Evolutionary conservation across 2,888 invertebrate species (phyloP).

Genomic region (Epirrhoe tristata): DNA sequence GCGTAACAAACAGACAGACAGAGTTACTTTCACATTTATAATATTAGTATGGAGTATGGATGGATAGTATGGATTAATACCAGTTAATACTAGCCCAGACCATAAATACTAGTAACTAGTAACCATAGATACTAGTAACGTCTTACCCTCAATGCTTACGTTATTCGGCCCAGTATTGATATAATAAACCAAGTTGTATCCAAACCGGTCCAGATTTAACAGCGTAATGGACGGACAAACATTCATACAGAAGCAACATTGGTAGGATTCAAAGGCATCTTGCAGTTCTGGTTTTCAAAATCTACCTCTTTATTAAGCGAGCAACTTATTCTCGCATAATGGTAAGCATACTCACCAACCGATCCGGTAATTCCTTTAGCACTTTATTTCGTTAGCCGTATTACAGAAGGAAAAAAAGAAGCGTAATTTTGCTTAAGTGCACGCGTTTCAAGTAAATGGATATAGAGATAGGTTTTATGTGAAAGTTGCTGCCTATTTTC

Average conservation of each 20-base stretch:
- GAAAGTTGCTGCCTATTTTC: slow-evolving; percentile 58
- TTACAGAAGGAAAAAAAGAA: slow-evolving; percentile 60
- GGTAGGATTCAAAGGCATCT: slow-evolving; percentile 60
- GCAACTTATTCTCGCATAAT: slow-evolving; percentile 69
- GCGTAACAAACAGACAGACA: too few relatives aligned
- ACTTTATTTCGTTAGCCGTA: slow-evolving; percentile 66
- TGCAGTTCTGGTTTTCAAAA: slow-evolving; percentile 73
- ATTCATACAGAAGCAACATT: slow-evolving; percentile 41
- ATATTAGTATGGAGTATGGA: too few relatives aligned
- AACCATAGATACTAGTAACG: too few relatives aligned
- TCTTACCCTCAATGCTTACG: too few relatives aligned
- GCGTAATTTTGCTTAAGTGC: slow-evolving; percentile 64
- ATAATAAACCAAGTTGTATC: not conserved
- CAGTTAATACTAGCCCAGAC: too few relatives aligned
- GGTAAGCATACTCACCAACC: slow-evolving; percentile 70
- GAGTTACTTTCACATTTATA: too few relatives aligned
- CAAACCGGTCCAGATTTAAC: not conserved
- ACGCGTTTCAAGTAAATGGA: slow-evolving; percentile 50
- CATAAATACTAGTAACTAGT: too few relatives aligned
- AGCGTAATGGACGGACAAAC: not conserved
- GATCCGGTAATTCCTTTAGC: slow-evolving; percentile 67
- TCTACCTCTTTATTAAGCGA: slow-evolving; percentile 76
- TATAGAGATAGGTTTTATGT: slow-evolving; percentile 60
- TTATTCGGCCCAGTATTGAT: not conserved
- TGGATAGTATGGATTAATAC: too few relatives aligned